Evolutionary conservation across 1,140 invertebrate species (phyloP).

Genomic region (Euura lappo): DNA sequence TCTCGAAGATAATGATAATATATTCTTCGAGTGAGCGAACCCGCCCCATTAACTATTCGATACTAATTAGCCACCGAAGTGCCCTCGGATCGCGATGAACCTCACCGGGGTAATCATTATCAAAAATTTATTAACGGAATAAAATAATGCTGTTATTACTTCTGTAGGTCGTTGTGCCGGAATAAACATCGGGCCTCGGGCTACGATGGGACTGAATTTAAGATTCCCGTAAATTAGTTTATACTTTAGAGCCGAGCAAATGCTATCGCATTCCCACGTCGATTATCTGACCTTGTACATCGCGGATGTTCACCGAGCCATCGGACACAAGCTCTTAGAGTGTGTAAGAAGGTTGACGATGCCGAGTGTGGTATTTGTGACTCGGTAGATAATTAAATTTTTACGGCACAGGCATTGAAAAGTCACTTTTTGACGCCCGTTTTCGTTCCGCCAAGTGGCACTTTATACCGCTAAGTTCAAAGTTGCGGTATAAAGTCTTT

Average conservation of each 20-base stretch:
- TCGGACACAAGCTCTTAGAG: not conserved
- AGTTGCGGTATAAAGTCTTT: too few relatives aligned
- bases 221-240: not conserved
- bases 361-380: too few relatives aligned
- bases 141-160: not conserved
- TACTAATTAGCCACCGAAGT: too few relatives aligned
- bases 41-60: too few relatives aligned
- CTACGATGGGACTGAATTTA: not conserved
- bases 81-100: not conserved
- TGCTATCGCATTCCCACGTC: constrained; percentile 1
- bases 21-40: too few relatives aligned
- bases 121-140: not conserved
- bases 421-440: too few relatives aligned
- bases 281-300: not conserved
- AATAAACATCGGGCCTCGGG: not conserved
- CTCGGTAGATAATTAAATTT: too few relatives aligned
- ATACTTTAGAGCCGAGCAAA: not conserved
- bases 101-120: not conserved
- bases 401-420: too few relatives aligned
- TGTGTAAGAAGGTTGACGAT: too few relatives aligned
- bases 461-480: too few relatives aligned
- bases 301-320: not conserved
- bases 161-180: not conserved
- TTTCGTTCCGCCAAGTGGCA: too few relatives aligned
- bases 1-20: too few relatives aligned